Evolutionary conservation across 2,797 vertebrate genomes (phyloP).

Genomic region (Chiroxiphia lanceolata): DNA sequence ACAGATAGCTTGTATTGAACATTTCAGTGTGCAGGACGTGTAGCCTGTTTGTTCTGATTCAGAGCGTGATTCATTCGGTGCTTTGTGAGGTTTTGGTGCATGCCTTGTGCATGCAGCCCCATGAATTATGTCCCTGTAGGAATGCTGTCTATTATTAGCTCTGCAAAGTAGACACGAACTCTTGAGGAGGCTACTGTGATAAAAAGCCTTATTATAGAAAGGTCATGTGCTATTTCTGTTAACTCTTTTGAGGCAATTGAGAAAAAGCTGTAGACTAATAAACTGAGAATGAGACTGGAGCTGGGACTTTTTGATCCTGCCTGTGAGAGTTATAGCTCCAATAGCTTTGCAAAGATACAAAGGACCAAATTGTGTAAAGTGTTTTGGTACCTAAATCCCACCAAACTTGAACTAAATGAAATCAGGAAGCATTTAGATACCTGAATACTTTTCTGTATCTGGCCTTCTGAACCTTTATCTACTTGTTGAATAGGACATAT

Average conservation of each 20-base stretch:
- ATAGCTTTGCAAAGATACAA: background rate
- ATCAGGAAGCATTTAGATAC: background rate
- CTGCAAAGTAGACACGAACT: background rate
- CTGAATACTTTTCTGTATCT: background rate
- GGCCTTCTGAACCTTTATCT: background rate
- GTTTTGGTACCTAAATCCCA: background rate
- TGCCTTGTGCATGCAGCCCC: background rate
- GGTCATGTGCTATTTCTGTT: background rate
- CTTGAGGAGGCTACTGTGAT: background rate
- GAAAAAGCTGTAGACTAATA: background rate
- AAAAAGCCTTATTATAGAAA: conserved; percentile 7
- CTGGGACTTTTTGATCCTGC: background rate
- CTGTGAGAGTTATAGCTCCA: background rate
- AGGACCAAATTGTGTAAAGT: background rate
- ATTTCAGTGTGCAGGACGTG: background rate
- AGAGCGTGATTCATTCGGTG: background rate
- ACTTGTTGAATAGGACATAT: background rate
- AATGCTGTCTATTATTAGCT: conserved; percentile 42
- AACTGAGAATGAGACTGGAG: background rate
- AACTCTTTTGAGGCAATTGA: background rate
- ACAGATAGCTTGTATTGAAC: background rate
- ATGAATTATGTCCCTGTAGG: background rate
- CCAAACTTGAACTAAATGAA: background rate
- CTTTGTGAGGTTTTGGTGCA: background rate
- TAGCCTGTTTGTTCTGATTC: background rate